A percentile compares a stretch with the other conserved stretches of the same genome.
These are phyloP conservation scores for Chiropotes sagulatus DNA, from an alignment of 2,797 vertebrate species.

Conservation along the genomic window DNA sequence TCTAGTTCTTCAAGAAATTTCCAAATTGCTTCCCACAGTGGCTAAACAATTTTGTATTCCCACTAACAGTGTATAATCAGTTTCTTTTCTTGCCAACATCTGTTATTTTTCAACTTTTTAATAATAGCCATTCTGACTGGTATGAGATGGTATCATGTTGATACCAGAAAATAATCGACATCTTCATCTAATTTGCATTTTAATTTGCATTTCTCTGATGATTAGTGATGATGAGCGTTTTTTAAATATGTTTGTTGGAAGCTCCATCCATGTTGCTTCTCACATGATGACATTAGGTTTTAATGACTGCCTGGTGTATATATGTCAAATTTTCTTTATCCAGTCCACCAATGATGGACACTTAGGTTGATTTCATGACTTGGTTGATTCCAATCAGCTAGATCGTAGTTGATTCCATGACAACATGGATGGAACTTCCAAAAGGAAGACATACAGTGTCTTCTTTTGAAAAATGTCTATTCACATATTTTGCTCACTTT, in stretches of 20 bases:
- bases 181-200: not conserved
- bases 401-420: too few species aligned
- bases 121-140: not conserved
- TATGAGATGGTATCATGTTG: not conserved
- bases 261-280: too few species aligned
- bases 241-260: not conserved
- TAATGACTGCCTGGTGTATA: too few species aligned
- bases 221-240: not conserved
- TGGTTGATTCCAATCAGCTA: too few species aligned
- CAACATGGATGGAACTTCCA: too few species aligned
- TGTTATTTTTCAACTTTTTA: not conserved
- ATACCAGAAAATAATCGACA: too few species aligned
- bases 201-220: not conserved
- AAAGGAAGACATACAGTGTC: not conserved
- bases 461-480: too few species aligned
- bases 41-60: not conserved
- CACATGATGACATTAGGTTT: too few species aligned
- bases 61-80: not conserved
- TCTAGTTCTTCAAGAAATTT: not conserved
- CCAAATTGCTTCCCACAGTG: not conserved
- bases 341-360: too few species aligned
- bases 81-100: not conserved
- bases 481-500: too few species aligned
- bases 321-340: too few species aligned
- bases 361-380: too few species aligned